Base-by-base conservation (phyloP, 2,888 invertebrate genomes). In the Xanthia togata region DNA sequence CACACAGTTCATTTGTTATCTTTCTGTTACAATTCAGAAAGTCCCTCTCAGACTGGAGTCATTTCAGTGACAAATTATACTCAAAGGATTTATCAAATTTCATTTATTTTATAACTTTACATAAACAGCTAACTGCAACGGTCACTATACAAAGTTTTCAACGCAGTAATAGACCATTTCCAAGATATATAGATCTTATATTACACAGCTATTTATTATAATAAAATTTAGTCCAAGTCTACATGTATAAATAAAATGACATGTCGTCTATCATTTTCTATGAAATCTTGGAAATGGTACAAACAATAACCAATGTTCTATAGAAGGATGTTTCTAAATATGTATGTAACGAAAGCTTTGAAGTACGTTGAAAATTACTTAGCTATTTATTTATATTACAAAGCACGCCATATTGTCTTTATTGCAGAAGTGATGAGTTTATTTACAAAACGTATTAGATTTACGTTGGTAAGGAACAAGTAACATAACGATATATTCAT, bases 381-480 rank as follows among this genome's bases (percentile, higher is more conserved):
- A 90, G 76, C 88, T 90, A 91, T 89, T 87, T 89, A 89, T 88
- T 91, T 92, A 92, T 91, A 88, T 89, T 93, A 93, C 93, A 95
- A 95, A 96, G 94, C 95, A 95, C 94, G 88, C 90, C 90, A 92
- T 95, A 95, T 96, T 96, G 95, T 95, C 96, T 92, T 94, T 93
- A 92, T 93, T 94, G 91, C 92, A 91, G 91, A 91, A 83, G 78
- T 89, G 77, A 82, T 68, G 76, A 82, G 57, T 78, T 77, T 89
- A 87, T 88, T 81, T 88, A 88, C 88, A 89, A 81, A 78, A 87
- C 62, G 72, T 75, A 77, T 69, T 69, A 47, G 50, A 50, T 70
- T 76, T 75, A 73, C 70, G 23, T 77, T 60, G 60, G 55, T 44
- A 82, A 77, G 73, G 59, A 72, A 83, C 55, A 67, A 55, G 53